Evolutionary conservation across 1,140 invertebrate genomes (phyloP), one percentile per base, ranked within the genome.

Genomic region (Sarcophaga peregrina): DNA sequence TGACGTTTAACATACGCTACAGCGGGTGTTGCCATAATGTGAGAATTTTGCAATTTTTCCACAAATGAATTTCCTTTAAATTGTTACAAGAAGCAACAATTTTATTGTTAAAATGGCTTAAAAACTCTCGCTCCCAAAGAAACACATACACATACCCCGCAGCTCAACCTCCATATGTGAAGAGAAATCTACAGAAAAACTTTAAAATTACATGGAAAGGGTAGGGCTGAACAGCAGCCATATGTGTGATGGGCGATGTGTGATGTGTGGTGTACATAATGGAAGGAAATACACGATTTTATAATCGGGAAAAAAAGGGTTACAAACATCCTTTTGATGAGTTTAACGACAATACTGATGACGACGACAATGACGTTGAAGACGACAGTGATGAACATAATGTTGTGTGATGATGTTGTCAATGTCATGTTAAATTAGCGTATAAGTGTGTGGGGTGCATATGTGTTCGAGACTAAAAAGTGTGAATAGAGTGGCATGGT

Each of bases 401-500:
- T 68, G 62, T 13, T 50, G 75, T 46, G 73, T 47, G 73, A 47
- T 47, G 13, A 45, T 74, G 25, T 15, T 15, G 45, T 45, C 72
- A 46, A 74, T 74, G 72, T 46, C 6, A n/a, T 74, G 20, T 45
- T 45, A 6, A 45, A 74, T 74, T 75, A 7, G 8, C 50, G 75
- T 52, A 2, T n/a, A 50, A 20, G 75, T 78, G 75, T 4, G 47
- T 45, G 9, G 25, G 2, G 7, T n/a, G n/a, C n/a, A n/a, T n/a
- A n/a, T n/a, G n/a, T n/a, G n/a, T n/a, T n/a, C n/a, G 13, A 20
- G 47, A 8, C 75, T 11, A 15, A 20, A 50, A 50, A 13, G 75
- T 78, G 75, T 78, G 75, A 78, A 78, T 78, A 78, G 50, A 47
- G 75, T 78, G 75, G 50, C 75, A 78, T 78, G 75, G 75, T 78